Percentiles rank a stretch among this genome's conserved stretches.
These are phyloP conservation scores for Bubo blakistoni DNA, from an alignment of 2,113 vertebrate species.

Conservation along the genomic window DNA sequence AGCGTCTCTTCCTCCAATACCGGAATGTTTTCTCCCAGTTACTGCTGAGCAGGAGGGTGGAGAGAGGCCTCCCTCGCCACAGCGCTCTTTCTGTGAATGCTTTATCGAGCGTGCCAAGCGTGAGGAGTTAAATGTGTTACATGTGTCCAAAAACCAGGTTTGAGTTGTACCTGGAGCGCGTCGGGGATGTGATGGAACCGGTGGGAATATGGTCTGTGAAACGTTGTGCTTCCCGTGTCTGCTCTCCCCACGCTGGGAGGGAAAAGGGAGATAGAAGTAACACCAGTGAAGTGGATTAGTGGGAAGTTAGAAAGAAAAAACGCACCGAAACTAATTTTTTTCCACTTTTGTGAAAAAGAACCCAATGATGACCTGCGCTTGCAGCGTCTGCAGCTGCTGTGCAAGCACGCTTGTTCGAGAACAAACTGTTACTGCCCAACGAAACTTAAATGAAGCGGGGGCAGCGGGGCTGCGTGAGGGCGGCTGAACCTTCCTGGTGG, in stretches of 20 bases:
- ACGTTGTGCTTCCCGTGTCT: fast-evolving
- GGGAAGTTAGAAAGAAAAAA: background rate
- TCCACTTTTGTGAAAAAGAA: background rate
- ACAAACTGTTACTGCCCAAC: background rate
- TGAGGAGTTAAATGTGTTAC: background rate
- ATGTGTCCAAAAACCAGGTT: fast-evolving
- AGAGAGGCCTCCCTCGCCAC: background rate
- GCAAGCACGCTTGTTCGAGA: background rate
- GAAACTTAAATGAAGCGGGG: too few species aligned
- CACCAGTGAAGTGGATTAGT: background rate
- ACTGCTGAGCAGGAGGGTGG: background rate
- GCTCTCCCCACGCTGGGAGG: background rate
- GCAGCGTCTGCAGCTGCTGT: background rate
- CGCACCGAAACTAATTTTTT: fast-evolving
- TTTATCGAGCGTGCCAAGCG: fast-evolving
- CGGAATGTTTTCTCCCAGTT: fast-evolving
- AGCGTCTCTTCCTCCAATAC: background rate
- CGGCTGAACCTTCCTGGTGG: background rate
- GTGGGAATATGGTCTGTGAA: background rate
- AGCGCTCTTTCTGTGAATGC: fast-evolving
- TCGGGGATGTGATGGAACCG: background rate
- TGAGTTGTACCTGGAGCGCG: fast-evolving
- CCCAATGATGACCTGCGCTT: too few species aligned
- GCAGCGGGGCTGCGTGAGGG: background rate
- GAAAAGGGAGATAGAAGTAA: background rate